Conservation (phyloP, 2,113 vertebrate species). For the Brachypodius melanocephalos region DNA sequence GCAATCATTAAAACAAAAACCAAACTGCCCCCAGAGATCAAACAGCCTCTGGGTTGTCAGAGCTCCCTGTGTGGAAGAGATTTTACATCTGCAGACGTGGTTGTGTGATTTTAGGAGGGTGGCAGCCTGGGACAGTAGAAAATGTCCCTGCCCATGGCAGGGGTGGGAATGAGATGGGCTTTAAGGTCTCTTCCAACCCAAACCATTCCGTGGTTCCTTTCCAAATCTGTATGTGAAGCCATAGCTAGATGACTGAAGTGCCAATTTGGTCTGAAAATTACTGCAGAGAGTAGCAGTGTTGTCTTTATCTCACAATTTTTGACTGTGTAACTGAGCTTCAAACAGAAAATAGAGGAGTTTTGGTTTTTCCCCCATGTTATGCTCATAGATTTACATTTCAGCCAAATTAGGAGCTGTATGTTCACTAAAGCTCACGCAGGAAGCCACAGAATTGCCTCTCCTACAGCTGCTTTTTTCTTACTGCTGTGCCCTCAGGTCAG, state of each 20-base stretch:
- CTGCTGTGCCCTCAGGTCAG: neutral
- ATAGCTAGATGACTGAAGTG: neutral
- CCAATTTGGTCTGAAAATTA: neutral
- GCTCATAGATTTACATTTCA: fast-evolving
- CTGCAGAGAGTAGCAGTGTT: neutral
- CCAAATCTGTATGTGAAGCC: too few species aligned
- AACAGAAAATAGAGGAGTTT: neutral
- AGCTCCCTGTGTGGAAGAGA: neutral
- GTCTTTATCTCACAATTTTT: neutral
- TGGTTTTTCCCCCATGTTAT: neutral
- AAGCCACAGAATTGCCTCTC: neutral
- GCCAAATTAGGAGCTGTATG: neutral
- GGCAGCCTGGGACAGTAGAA: fast-evolving
- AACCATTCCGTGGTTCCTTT: neutral
- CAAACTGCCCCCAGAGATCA: neutral
- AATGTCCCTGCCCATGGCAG: neutral
- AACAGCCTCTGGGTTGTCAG: neutral
- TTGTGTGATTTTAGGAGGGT: neutral
- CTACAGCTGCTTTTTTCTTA: neutral
- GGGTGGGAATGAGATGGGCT: neutral
- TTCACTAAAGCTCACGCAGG: neutral
- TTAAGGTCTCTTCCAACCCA: neutral
- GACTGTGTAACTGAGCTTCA: neutral
- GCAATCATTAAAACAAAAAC: neutral
- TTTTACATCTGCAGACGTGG: neutral